Percentiles rank a stretch among this genome's conserved stretches.
Evolutionary conservation across 92 coral and sea anemone species (phyloP).

Genomic region (Palythoa caribaeorum): DNA sequence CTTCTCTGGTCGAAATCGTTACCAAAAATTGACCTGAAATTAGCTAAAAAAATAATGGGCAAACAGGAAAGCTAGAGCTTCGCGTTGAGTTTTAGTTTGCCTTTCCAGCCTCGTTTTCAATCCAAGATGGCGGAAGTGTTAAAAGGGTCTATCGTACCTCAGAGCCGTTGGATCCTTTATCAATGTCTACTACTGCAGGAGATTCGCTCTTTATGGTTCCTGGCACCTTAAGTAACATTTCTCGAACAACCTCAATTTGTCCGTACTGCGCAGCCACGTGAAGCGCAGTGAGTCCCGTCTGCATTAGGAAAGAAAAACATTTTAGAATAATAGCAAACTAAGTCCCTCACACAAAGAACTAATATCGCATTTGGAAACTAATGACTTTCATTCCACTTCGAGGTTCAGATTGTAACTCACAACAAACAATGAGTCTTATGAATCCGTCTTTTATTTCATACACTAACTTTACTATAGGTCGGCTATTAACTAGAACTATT

Average conservation of each 20-base stretch:
- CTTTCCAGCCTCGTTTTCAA: neutral
- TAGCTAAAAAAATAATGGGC: too few species aligned
- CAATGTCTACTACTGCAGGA: conserved; percentile 75
- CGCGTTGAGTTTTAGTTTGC: neutral
- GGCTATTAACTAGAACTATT: too few species aligned
- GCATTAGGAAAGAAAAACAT: neutral
- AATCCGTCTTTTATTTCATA: too few species aligned
- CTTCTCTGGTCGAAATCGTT: too few species aligned
- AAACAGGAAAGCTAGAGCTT: too few species aligned
- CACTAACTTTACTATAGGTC: too few species aligned
- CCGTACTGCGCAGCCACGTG: conserved; percentile 97
- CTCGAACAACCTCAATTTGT: conserved; percentile 95
- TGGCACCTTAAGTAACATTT: conserved; percentile 88
- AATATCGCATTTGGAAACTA: too few species aligned
- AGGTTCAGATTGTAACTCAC: too few species aligned
- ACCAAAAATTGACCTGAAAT: too few species aligned
- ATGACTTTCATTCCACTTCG: too few species aligned
- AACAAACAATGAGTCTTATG: too few species aligned
- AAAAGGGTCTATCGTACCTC: conserved; percentile 53
- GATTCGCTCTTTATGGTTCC: conserved; percentile 93
- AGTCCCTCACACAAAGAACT: too few species aligned
- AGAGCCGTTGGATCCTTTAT: conserved; percentile 60
- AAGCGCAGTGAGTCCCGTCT: conserved; percentile 96
- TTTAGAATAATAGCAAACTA: neutral
- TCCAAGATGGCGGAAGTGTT: neutral